A percentile compares a stretch with the other conserved stretches of the same genome.
phyloP scores from a whole-genome alignment of 2,888 invertebrate species.

The Aricia artaxerxes region DNA sequence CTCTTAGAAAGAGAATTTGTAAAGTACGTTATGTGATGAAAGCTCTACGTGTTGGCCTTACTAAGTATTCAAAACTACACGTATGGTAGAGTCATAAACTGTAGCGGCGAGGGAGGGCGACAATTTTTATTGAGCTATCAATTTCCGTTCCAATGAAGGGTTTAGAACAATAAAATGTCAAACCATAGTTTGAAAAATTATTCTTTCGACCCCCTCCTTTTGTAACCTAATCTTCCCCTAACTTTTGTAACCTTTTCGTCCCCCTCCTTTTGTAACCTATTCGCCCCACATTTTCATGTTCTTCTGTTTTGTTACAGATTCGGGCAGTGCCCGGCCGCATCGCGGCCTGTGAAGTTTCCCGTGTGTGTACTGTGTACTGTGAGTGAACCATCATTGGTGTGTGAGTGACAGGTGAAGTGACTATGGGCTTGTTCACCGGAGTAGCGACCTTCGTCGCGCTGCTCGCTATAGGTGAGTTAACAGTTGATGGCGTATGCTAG shows the following conservation, averaged over 20 bases:
- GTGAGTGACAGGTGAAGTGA: constrained; percentile 52
- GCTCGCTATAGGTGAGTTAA: constrained; percentile 65
- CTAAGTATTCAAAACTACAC: neutral
- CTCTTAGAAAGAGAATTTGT: neutral
- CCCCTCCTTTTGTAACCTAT: neutral
- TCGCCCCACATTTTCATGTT: neutral
- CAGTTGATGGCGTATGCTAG: neutral
- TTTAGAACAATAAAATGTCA: neutral
- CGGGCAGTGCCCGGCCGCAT: constrained; percentile 73
- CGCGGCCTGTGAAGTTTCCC: constrained; percentile 60
- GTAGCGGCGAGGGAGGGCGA: neutral
- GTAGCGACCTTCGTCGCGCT: constrained; percentile 70
- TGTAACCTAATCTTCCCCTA: neutral
- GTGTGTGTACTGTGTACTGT: constrained; percentile 48
- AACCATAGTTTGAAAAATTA: neutral
- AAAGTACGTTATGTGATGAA: neutral
- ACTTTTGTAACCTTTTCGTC: neutral
- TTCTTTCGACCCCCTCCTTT: neutral
- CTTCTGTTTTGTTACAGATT: constrained; percentile 62
- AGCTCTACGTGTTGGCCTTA: neutral
- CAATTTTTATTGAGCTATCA: neutral
- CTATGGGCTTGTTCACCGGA: constrained; percentile 61
- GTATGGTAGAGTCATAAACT: neutral
- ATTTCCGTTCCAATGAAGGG: neutral
- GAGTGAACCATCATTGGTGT: constrained; percentile 69